phyloP scores from a whole-genome alignment of 2,113 vertebrate species.

The Dromiciops gliroides region DNA sequence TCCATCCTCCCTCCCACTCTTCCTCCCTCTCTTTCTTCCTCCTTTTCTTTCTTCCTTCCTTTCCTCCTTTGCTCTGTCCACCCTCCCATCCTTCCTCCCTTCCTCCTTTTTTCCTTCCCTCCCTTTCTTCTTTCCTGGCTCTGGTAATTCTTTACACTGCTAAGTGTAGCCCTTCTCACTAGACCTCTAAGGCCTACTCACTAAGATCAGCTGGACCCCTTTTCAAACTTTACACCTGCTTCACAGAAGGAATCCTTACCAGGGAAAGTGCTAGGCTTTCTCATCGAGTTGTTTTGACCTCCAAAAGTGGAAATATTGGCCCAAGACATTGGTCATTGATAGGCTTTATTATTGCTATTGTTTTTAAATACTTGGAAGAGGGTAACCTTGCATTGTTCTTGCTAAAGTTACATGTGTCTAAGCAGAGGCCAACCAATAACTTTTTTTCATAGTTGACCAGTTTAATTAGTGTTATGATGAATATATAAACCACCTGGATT shows the following conservation, averaged over 20 bases:
- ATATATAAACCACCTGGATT: no score
- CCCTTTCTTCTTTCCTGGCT: not conserved
- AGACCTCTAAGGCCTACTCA: not conserved
- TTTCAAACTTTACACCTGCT: not conserved
- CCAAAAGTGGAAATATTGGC: not conserved
- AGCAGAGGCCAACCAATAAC: not conserved
- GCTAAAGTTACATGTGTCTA: not conserved
- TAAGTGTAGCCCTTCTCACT: no score
- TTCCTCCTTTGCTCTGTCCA: no score
- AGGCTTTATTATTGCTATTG: not conserved
- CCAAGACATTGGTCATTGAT: not conserved
- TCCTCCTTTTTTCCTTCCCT: no score
- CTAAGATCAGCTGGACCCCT: not conserved
- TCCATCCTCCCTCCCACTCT: not conserved
- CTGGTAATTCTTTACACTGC: not conserved
- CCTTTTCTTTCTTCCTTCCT: not conserved
- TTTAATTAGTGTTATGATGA: no score
- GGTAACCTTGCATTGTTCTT: not conserved
- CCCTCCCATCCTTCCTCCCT: no score
- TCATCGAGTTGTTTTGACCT: not conserved
- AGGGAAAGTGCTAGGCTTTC: not conserved
- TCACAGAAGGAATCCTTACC: not conserved
- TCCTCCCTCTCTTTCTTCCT: not conserved
- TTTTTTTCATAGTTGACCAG: not conserved
- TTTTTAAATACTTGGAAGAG: not conserved